Evolutionary conservation across 2,797 vertebrate genomes (phyloP).

Genomic region (Clarias pachynema): DNA sequence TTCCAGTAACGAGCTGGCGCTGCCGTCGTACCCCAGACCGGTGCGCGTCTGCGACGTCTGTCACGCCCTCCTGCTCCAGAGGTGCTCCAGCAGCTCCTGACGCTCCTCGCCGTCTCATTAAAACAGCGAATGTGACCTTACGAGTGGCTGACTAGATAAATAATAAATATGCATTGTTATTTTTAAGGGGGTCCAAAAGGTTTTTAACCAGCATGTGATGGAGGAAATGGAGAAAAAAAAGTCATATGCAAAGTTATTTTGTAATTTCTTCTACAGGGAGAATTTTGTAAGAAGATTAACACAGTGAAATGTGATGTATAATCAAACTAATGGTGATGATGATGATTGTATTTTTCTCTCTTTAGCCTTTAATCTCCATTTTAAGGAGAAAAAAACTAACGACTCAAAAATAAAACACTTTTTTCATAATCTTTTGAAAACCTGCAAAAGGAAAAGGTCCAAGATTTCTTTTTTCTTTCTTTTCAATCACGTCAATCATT

Average conservation of each 20-base stretch:
- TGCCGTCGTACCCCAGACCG: slow-evolving; percentile 93
- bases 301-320: not conserved
- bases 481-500: slow-evolving; percentile 4
- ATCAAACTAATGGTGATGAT: not conserved
- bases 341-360: not conserved
- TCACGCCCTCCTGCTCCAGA: slow-evolving; percentile 89
- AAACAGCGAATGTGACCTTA: not conserved
- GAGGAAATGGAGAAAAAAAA: not conserved
- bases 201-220: slow-evolving; percentile 24
- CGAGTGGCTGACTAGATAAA: too few species aligned
- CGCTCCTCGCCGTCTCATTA: slow-evolving; percentile 1
- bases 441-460: not conserved
- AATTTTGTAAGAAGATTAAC: slow-evolving; percentile 22
- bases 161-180: not conserved
- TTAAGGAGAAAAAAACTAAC: slow-evolving; percentile 43
- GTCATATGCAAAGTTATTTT: slow-evolving; percentile 46
- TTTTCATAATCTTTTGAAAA: not conserved
- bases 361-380: slow-evolving; percentile 47
- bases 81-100: slow-evolving; percentile 84
- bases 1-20: slow-evolving; percentile 90
- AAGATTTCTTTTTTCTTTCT: not conserved
- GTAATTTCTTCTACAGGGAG: slow-evolving; percentile 38
- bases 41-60: slow-evolving; percentile 93
- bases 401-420: not conserved
- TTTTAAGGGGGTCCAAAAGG: slow-evolving; percentile 7